Evolutionary conservation across 2,888 invertebrate species (phyloP).

Genomic region (Alloplasta piceator): DNA sequence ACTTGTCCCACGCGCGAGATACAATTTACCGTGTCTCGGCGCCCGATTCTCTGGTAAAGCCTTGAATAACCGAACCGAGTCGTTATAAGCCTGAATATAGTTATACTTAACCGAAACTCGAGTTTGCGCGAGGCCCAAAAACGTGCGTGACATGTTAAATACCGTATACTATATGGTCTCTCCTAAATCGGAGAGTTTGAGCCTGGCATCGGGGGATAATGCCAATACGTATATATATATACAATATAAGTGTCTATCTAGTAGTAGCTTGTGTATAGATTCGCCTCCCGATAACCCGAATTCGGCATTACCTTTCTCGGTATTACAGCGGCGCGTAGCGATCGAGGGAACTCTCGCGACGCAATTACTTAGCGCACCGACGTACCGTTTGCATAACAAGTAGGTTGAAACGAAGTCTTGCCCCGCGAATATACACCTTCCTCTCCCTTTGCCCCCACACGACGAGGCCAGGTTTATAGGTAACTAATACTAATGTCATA

Average conservation of each 20-base stretch:
- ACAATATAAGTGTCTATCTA: neutral
- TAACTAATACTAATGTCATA: constrained; percentile 30
- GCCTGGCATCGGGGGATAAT: constrained; percentile 36
- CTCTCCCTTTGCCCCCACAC: neutral
- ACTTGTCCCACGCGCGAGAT: too few species aligned
- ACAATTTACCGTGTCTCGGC: too few species aligned
- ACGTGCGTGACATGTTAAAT: constrained; percentile 56
- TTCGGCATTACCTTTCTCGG: constrained; percentile 73
- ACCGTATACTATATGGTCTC: constrained; percentile 36
- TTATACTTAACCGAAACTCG: constrained; percentile 5
- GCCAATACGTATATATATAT: constrained; percentile 43
- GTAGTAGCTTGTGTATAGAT: constrained; percentile 46
- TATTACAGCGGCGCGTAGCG: constrained; percentile 19
- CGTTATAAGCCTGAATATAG: constrained; percentile 16
- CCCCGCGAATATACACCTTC: constrained; percentile 22
- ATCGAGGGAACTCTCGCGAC: constrained; percentile 52
- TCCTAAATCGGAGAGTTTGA: constrained; percentile 41
- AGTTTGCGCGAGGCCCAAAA: constrained; percentile 25
- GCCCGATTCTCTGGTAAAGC: too few species aligned
- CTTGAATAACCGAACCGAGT: constrained; percentile 16
- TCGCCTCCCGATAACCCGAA: constrained; percentile 75
- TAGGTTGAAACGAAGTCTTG: constrained; percentile 59
- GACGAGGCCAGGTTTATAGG: constrained; percentile 9
- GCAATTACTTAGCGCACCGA: constrained; percentile 77
- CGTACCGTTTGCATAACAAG: constrained; percentile 78